Evolutionary conservation across 2,113 vertebrate species (phyloP).

Genomic region (Podocnemis expansa): DNA sequence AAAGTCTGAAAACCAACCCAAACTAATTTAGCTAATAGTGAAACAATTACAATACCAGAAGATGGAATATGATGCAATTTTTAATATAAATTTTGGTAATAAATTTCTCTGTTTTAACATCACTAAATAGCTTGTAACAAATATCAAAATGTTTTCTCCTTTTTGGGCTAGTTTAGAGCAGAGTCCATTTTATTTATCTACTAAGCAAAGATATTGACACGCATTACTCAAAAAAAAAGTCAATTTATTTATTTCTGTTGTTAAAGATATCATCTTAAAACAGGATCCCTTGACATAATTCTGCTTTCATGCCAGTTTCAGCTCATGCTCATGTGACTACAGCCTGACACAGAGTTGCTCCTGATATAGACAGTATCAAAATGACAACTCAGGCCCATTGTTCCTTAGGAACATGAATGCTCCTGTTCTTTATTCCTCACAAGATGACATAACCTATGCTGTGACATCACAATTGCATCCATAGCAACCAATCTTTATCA

Average conservation of each 20-base stretch:
- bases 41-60: neutral
- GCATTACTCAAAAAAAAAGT: neutral
- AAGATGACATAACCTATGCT: neutral
- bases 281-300: neutral
- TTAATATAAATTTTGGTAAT: neutral
- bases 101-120: neutral
- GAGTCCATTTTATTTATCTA: neutral
- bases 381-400: fast-evolving
- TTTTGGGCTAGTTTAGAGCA: neutral
- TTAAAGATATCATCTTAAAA: neutral
- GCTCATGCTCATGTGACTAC: neutral
- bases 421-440: neutral
- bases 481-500: neutral
- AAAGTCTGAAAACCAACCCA: neutral
- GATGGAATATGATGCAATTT: neutral
- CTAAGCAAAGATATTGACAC: neutral
- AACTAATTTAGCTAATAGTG: neutral
- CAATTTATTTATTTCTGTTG: neutral
- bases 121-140: neutral
- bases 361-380: neutral
- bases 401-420: neutral
- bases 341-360: neutral
- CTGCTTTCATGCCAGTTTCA: neutral
- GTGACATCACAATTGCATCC: neutral
- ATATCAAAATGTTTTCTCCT: neutral